Base-by-base conservation (phyloP, 2,113 vertebrate genomes). In the Microcebus lehilahytsara region DNA sequence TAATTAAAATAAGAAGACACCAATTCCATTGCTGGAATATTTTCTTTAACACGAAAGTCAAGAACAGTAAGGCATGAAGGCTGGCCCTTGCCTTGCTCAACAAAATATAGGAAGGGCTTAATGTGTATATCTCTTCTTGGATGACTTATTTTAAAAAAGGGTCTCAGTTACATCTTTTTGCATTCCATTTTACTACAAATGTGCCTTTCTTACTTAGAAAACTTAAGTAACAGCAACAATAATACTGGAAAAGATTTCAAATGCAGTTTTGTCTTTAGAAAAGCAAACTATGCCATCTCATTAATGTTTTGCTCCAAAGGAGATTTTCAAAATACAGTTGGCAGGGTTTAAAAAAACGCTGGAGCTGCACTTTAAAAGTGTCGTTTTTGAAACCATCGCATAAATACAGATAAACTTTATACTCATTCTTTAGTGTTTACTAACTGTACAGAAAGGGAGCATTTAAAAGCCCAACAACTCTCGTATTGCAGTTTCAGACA, bases 401-500 rank as follows among this genome's bases (percentile, higher is more conserved):
- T 93, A 97, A 92, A 84, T 97, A 94, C 93, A 88, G 80, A 90
- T 96, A 98, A 77, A 98, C n/a, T 97, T 96, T 66, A 91, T 90
- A 96, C 91, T 67, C 40, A 53, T 96, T 96, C 78, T 92, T 85
- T 77, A 91, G 97, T 72, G 51, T 96, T 97, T 88, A 93, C 71
- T 96, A 96, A 89, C 69, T 89, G 8, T 37, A 92, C 62, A 93
- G 58, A 72, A 22, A 81, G 34, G 34, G 40, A 9, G 7, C 51
- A 14, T 85, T 87, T 95, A 1, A 49, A 64, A 92, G 88, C 96
- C 85, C 95, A 40, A 9, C 17, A 19, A 14, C 81, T 97, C 79
- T 97, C 95, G 3, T 51, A 25, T 34, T 87, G 74, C 19, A 69
- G 23, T 95, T 97, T 94, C 30, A 27, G 71, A 42, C 95, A 56